A percentile compares a stretch with the other conserved stretches of the same genome.
These are phyloP conservation scores for Rhyzopertha dominica DNA, from an alignment of 1,140 invertebrate genomes.

Conservation along the genomic window DNA sequence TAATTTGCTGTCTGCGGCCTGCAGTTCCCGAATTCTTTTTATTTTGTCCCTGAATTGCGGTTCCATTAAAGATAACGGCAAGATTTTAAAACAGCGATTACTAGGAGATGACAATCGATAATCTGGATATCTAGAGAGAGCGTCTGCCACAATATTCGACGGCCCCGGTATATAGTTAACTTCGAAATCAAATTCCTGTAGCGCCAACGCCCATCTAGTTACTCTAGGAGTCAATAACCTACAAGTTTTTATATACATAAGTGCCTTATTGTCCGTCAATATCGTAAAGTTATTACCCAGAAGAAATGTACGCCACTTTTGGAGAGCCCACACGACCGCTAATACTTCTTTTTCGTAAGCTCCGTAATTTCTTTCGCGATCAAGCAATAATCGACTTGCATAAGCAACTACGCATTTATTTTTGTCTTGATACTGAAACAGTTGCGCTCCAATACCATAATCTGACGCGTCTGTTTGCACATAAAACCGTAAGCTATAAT, in stretches of 20 bases:
- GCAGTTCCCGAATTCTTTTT: no score
- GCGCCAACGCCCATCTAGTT: slow-evolving; percentile 1
- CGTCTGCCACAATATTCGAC: neutral
- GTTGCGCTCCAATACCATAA: neutral
- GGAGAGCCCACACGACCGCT: neutral
- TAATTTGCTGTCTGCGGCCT: no score
- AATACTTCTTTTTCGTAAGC: slow-evolving; percentile 10
- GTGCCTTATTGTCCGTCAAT: neutral
- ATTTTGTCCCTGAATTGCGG: no score
- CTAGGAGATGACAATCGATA: neutral
- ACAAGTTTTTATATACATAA: slow-evolving; percentile 5
- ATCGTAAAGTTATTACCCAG: neutral
- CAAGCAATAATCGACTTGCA: neutral
- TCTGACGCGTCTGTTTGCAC: slow-evolving; percentile 3
- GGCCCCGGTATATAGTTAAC: neutral
- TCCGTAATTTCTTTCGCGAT: slow-evolving; percentile 1
- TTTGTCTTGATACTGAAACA: slow-evolving; percentile 2
- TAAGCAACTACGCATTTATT: slow-evolving; percentile 5
- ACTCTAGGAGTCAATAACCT: slow-evolving; percentile 1
- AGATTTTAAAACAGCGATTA: slow-evolving; percentile 4
- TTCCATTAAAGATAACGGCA: no score
- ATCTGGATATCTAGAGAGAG: neutral
- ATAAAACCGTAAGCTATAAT: neutral
- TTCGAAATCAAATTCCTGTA: slow-evolving; percentile 3
- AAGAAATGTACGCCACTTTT: neutral